Evolutionary conservation across 2,113 vertebrate genomes (phyloP).

Genomic region (Dascyllus trimaculatus): DNA sequence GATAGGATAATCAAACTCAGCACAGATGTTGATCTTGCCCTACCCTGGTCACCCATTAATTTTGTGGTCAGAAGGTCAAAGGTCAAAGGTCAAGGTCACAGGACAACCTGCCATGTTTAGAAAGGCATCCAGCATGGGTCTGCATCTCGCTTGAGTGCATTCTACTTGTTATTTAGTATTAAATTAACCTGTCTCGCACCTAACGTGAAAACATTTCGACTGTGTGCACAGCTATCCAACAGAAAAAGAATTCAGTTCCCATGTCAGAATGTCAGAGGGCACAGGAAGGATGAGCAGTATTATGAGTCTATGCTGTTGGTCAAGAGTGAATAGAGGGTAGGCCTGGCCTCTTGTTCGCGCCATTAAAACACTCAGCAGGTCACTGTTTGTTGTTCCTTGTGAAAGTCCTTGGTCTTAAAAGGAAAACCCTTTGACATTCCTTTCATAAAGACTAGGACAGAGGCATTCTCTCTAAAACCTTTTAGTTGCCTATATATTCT

Average conservation of each 20-base stretch:
- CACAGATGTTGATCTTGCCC: too few species aligned
- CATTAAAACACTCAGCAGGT: conserved; percentile 10
- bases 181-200: background rate
- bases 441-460: too few species aligned
- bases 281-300: conserved; percentile 11
- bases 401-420: conserved; percentile 10
- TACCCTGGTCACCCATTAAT: too few species aligned
- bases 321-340: background rate
- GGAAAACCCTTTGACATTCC: conserved; percentile 17
- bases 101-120: too few species aligned
- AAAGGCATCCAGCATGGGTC: too few species aligned
- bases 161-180: too few species aligned
- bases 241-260: background rate
- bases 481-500: conserved; percentile 19
- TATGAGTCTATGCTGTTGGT: background rate
- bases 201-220: background rate
- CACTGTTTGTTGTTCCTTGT: conserved; percentile 24
- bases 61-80: too few species aligned
- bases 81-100: too few species aligned
- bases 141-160: too few species aligned
- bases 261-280: background rate
- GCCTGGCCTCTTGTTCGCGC: background rate
- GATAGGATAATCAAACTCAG: too few species aligned
- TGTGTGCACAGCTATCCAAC: background rate
- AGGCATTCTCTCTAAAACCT: background rate